phyloP scores from a whole-genome alignment of 2,113 vertebrate genomes.

The Silurus meridionalis region DNA sequence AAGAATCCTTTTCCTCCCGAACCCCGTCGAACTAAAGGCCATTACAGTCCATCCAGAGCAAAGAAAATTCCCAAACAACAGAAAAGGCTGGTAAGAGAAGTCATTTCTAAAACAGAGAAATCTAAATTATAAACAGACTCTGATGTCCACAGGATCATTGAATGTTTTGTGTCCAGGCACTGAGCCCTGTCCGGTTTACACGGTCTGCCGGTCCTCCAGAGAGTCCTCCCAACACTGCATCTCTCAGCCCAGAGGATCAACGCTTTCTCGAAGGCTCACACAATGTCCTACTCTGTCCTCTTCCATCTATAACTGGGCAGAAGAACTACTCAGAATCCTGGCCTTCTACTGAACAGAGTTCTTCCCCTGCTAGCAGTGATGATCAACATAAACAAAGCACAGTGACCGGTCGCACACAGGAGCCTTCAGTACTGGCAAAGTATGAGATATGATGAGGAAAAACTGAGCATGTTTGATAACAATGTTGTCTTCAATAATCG shows the following conservation, averaged over 20 bases:
- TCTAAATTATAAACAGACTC: background rate
- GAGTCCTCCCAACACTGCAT: conserved; percentile 20
- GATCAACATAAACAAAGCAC: conserved; percentile 41
- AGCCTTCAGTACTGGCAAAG: conserved; percentile 79
- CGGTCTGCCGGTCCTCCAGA: conserved; percentile 37
- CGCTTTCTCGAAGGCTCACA: conserved; percentile 35
- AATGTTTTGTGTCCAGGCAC: conserved; percentile 58
- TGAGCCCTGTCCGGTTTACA: conserved; percentile 61
- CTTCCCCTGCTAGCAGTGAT: conserved; percentile 46
- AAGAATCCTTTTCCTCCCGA: conserved; percentile 64
- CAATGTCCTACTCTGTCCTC: background rate
- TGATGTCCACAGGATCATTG: background rate
- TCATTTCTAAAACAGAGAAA: background rate
- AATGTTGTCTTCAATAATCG: background rate
- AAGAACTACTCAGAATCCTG: conserved; percentile 72
- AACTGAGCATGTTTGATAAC: background rate
- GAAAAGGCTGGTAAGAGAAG: conserved; percentile 59
- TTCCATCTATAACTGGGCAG: conserved; percentile 48
- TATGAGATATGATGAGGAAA: conserved; percentile 53
- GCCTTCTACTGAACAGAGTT: conserved; percentile 69
- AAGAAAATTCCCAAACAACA: conserved; percentile 62
- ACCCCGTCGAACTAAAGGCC: conserved; percentile 45
- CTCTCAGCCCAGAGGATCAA: conserved; percentile 39
- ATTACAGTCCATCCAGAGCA: conserved; percentile 63
- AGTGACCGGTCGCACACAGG: conserved; percentile 34